These are phyloP conservation scores for Drosophila littoralis DNA, from an alignment of 1,140 invertebrate species.

Conservation along the genomic window DNA sequence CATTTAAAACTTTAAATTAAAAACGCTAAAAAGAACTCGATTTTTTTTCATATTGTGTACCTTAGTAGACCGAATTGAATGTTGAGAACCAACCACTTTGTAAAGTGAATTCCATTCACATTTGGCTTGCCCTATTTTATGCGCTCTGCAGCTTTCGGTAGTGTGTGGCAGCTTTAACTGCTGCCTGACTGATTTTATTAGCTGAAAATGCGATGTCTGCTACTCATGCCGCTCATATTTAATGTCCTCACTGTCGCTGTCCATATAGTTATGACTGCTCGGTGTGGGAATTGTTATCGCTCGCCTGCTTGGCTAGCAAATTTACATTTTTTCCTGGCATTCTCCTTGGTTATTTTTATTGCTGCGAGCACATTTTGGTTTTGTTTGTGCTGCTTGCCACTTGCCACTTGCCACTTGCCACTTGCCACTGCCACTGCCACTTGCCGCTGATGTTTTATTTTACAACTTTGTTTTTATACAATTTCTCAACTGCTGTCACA, in stretches of 20 bases:
- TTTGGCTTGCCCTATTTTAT: slow-evolving; percentile 15
- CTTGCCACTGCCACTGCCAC: slow-evolving; percentile 4
- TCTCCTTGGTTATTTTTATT: slow-evolving; percentile 23
- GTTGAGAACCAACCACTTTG: neutral
- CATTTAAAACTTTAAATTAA: too few relatives aligned
- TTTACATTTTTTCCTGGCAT: slow-evolving; percentile 61
- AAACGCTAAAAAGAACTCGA: neutral
- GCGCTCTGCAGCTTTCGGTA: slow-evolving; percentile 7
- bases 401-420: slow-evolving; percentile 6
- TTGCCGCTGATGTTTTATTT: slow-evolving; percentile 48
- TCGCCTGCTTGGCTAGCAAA: slow-evolving; percentile 43
- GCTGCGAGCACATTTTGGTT: slow-evolving; percentile 13
- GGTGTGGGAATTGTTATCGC: slow-evolving; percentile 56
- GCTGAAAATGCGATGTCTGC: slow-evolving; percentile 44
- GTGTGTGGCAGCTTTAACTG: slow-evolving; percentile 47
- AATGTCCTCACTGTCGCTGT: slow-evolving; percentile 12
- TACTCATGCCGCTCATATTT: neutral
- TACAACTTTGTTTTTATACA: slow-evolving; percentile 73
- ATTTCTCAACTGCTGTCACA: slow-evolving; percentile 64
- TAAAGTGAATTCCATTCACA: neutral
- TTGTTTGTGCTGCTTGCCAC: slow-evolving; percentile 9
- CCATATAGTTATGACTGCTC: slow-evolving; percentile 50
- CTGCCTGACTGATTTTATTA: slow-evolving; percentile 68
- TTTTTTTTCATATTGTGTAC: too few relatives aligned
- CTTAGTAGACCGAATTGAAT: too few relatives aligned